phyloP scores from a whole-genome alignment of 2,888 invertebrate genomes.

The Drosophila dives region DNA sequence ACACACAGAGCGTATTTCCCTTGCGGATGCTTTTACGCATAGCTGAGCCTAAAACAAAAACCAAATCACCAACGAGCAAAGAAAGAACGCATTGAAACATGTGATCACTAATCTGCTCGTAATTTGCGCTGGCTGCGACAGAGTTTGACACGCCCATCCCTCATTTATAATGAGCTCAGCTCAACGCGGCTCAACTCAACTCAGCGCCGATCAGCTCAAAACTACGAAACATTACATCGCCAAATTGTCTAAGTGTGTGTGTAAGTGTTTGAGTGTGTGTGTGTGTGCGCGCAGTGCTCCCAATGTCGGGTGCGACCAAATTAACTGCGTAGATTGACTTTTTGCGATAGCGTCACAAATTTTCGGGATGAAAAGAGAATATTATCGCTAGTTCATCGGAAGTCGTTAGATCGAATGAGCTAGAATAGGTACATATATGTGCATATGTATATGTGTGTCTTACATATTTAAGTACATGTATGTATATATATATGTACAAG shows the following conservation, averaged over 20 bases:
- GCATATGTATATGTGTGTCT: background rate
- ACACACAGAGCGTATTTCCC: constrained; percentile 25
- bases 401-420: constrained; percentile 62
- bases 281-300: background rate
- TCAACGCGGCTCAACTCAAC: constrained; percentile 22
- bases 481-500: background rate
- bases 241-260: constrained; percentile 50
- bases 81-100: constrained; percentile 67
- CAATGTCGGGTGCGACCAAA: constrained; percentile 61
- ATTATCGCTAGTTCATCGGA: constrained; percentile 69
- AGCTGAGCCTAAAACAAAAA: constrained; percentile 53
- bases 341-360: constrained; percentile 67
- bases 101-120: constrained; percentile 70
- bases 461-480: background rate
- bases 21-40: constrained; percentile 64
- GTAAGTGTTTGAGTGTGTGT: background rate
- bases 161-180: constrained; percentile 69
- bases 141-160: constrained; percentile 66
- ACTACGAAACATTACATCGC: constrained; percentile 50
- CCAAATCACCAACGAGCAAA: constrained; percentile 23
- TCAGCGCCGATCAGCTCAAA: constrained; percentile 31
- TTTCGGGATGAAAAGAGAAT: constrained; percentile 72
- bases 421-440: constrained; percentile 1
- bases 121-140: constrained; percentile 66
- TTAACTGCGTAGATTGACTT: constrained; percentile 66